Percentiles rank a stretch among this genome's conserved stretches.
Evolutionary conservation across 2,113 vertebrate species (phyloP).

Genomic region (Misgurnus mizolepis): DNA sequence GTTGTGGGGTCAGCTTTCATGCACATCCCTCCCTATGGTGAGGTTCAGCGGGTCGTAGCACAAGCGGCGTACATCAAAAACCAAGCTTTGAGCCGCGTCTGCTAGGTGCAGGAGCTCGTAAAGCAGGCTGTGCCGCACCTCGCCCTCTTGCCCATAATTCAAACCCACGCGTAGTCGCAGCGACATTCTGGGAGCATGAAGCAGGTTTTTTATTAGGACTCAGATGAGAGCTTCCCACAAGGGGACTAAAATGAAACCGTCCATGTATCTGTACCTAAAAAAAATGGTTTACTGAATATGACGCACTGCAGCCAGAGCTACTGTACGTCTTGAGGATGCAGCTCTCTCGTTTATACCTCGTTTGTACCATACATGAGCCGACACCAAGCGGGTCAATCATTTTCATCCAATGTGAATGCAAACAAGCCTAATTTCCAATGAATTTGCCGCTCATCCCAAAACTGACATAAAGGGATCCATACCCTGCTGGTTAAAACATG

Average conservation of each 20-base stretch:
- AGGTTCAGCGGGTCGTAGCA: background rate
- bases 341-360: constrained; percentile 16
- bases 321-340: background rate
- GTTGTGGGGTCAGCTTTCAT: background rate
- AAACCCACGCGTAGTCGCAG: constrained; percentile 63
- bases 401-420: constrained; percentile 44
- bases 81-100: constrained; percentile 35
- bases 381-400: constrained; percentile 1
- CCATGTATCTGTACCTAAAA: background rate
- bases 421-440: constrained; percentile 29
- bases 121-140: constrained; percentile 6
- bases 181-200: constrained; percentile 71
- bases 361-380: constrained; percentile 5
- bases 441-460: constrained; percentile 34
- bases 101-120: constrained; percentile 42
- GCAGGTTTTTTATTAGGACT: constrained; percentile 63
- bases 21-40: background rate
- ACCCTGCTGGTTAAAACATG: constrained; percentile 27
- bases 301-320: background rate
- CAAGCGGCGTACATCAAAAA: constrained; percentile 53
- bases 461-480: constrained; percentile 7
- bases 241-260: constrained; percentile 4
- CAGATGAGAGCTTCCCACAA: constrained; percentile 29
- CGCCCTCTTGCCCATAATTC: constrained; percentile 60
- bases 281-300: background rate